phyloP scores from a whole-genome alignment of 2,888 invertebrate species.

The Ophion costatus region DNA sequence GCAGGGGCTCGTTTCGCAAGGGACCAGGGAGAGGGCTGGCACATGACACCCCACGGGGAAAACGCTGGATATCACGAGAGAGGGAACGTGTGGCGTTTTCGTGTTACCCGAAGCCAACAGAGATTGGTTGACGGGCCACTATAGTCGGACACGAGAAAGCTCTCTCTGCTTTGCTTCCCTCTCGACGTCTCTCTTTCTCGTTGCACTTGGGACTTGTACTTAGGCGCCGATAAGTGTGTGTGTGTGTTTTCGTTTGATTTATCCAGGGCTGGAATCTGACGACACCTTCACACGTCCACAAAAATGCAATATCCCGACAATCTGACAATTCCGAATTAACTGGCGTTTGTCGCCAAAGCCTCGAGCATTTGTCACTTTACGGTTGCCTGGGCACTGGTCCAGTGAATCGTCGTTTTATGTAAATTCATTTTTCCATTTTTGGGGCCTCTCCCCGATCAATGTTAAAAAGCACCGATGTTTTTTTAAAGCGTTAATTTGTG shows the following conservation, averaged over 20 bases:
- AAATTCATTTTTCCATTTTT: too few relatives aligned
- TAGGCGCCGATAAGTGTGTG: slow-evolving; percentile 11
- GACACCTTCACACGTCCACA: slow-evolving; percentile 17
- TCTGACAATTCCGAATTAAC: slow-evolving; percentile 32
- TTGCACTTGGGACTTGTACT: not conserved
- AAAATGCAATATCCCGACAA: not conserved
- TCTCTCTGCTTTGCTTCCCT: slow-evolving; percentile 75
- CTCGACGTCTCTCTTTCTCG: slow-evolving; percentile 44
- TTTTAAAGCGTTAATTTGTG: too few relatives aligned
- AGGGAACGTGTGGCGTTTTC: slow-evolving; percentile 47
- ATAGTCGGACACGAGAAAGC: slow-evolving; percentile 81
- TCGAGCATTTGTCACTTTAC: not conserved
- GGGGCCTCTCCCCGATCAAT: too few relatives aligned
- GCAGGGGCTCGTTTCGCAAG: slow-evolving; percentile 57
- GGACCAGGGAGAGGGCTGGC: slow-evolving; percentile 49
- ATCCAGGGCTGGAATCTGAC: slow-evolving; percentile 53
- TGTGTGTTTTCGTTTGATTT: slow-evolving; percentile 13
- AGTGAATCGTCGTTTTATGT: too few relatives aligned
- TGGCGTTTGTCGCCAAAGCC: not conserved
- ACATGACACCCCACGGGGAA: slow-evolving; percentile 46
- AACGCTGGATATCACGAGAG: slow-evolving; percentile 37
- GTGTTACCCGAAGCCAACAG: slow-evolving; percentile 61
- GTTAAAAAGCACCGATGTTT: too few relatives aligned
- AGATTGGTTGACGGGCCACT: slow-evolving; percentile 76
- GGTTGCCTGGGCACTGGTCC: too few relatives aligned